Conservation (phyloP, 2,113 vertebrate species). For the Panthera leo region DNA sequence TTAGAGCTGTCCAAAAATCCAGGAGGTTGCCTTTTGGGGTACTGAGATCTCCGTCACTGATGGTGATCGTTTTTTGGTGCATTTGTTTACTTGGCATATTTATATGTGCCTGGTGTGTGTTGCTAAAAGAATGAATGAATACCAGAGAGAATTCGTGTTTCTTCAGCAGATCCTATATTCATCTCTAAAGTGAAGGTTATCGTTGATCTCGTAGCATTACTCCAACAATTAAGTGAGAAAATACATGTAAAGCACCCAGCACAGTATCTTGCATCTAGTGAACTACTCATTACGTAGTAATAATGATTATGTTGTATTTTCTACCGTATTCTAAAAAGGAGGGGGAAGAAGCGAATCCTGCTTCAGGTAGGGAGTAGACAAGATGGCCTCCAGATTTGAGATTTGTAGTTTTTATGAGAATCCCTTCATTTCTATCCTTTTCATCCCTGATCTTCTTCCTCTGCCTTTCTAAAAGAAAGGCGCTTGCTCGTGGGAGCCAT, state of each 20-base stretch:
- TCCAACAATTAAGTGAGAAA: conserved; percentile 16
- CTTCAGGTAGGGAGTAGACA: not conserved
- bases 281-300: not conserved
- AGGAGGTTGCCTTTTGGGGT: not conserved
- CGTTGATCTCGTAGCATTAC: not conserved
- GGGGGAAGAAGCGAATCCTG: not conserved
- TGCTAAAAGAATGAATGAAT: not conserved
- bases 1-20: not conserved
- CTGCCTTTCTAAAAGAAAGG: not conserved
- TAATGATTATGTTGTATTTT: not conserved
- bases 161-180: not conserved
- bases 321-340: not conserved
- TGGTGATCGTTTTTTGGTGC: not conserved
- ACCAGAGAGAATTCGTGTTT: not conserved
- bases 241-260: not conserved
- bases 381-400: not conserved
- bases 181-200: not conserved
- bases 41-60: not conserved
- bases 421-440: not conserved
- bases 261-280: not conserved
- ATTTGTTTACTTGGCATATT: not conserved
- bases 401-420: not conserved
- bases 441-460: not conserved
- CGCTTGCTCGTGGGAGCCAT: not conserved
- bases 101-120: not conserved